Evolutionary conservation across 2,797 vertebrate genomes (phyloP), one percentile per base, ranked within the genome.

Genomic region (Chaetodon trifasciatus): DNA sequence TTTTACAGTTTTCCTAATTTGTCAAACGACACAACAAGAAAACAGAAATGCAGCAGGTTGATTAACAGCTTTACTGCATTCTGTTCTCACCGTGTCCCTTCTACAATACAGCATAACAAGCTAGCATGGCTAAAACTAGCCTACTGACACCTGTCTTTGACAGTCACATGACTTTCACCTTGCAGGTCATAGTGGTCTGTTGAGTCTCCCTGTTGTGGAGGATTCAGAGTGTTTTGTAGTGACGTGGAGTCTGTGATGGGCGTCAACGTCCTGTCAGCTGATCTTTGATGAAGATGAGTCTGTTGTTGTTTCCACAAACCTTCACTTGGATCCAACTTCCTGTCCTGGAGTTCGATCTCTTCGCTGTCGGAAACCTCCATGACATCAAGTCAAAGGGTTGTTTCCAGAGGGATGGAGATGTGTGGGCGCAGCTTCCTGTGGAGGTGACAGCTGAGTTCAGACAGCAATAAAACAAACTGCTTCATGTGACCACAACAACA

Each of bases 401-500:
- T 24, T 40, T 39, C 19, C 21, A 46, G 75, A 70, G n/a, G 61
- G 47, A 40, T 24, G 63, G 21, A 42, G 58, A 19, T 0, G 58
- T 52, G 81, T 56, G 66, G 67, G 78, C 32, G 67, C 80, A 82
- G 81, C 81, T 78, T 86, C 76, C 60, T 82, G 85, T 70, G 53
- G 82, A 84, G 76, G 74, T 74, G 80, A 72, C 56, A 28, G 71
- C 75, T 58, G 70, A 74, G 68, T 81, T 70, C 77, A 76, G 62
- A 63, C 69, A 90, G 92, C 92, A 93, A 94, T 94, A 92, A 92
- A 70, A 83, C 69, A 72, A 83, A 83, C 40, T 76, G 78, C 74
- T 72, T 87, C 82, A 81, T 77, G 80, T 84, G 84, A 91, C 74
- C 75, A 63, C 74, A 52, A 28, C 76, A 71, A 68, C 78, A 68